Evolutionary conservation across 2,797 vertebrate species (phyloP).

Genomic region (Miichthys miiuy): DNA sequence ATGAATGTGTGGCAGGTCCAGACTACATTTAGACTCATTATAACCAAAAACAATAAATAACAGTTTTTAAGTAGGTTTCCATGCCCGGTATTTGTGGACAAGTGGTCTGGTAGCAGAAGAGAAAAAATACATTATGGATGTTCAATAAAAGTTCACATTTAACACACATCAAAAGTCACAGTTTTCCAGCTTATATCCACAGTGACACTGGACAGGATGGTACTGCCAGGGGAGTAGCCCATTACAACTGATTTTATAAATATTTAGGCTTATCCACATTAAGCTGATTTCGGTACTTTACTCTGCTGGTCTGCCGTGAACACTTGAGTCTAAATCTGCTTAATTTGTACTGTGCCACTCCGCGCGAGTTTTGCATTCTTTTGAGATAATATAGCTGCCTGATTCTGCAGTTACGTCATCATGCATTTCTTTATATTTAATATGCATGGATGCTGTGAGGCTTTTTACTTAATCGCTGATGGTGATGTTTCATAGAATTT

Average conservation of each 20-base stretch:
- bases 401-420: constrained; percentile 78
- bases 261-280: constrained; percentile 89
- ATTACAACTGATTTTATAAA: constrained; percentile 89
- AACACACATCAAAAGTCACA: constrained; percentile 60
- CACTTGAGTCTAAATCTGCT: constrained; percentile 91
- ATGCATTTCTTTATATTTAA: constrained; percentile 60
- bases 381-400: constrained; percentile 80
- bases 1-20: constrained; percentile 47
- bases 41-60: constrained; percentile 47
- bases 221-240: constrained; percentile 87
- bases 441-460: constrained; percentile 25
- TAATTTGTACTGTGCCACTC: constrained; percentile 91
- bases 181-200: constrained; percentile 61
- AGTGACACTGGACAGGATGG: constrained; percentile 81
- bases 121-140: neutral
- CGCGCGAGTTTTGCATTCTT: constrained; percentile 84
- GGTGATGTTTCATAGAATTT: constrained; percentile 36
- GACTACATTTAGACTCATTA: constrained; percentile 39
- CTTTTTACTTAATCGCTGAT: constrained; percentile 26
- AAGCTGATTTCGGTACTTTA: constrained; percentile 94
- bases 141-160: constrained; percentile 45
- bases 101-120: constrained; percentile 9
- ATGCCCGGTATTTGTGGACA: constrained; percentile 17
- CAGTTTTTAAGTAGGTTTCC: constrained; percentile 18
- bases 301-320: constrained; percentile 88